A percentile compares a stretch with the other conserved stretches of the same genome.
These are phyloP conservation scores for Chloroceryle aenea DNA, from an alignment of 2,113 vertebrate genomes.

Conservation along the genomic window DNA sequence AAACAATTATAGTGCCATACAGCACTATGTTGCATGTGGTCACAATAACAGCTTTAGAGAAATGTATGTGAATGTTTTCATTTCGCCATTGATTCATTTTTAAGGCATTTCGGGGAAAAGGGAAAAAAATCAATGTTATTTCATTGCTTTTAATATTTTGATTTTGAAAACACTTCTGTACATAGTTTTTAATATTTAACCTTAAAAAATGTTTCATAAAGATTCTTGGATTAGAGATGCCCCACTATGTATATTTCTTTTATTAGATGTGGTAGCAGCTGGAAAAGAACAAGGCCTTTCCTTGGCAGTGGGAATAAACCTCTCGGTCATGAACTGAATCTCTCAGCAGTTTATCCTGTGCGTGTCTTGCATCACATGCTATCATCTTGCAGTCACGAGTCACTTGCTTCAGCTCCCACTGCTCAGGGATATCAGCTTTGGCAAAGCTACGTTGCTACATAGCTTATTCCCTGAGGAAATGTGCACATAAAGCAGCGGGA, in stretches of 20 bases:
- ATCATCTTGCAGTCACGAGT: constrained; percentile 46
- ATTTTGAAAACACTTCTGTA: background rate
- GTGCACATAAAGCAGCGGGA: constrained; percentile 28
- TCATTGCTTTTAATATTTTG: background rate
- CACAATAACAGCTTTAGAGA: background rate
- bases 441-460: background rate
- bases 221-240: background rate
- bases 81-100: background rate
- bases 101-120: background rate
- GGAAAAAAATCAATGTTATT: background rate
- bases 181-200: background rate
- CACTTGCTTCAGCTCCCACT: constrained; percentile 48
- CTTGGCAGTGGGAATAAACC: background rate
- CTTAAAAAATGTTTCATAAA: background rate
- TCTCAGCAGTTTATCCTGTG: constrained; percentile 26
- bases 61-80: background rate
- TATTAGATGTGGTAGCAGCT: background rate
- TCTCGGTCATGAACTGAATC: background rate
- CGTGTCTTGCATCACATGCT: constrained; percentile 36
- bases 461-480: constrained; percentile 22
- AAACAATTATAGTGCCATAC: background rate
- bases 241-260: background rate
- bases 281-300: background rate
- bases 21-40: rapidly evolving
- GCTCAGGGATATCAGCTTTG: background rate